Conservation (phyloP, 64 coral and sea anemone species). For the Anthopleura sola region DNA sequence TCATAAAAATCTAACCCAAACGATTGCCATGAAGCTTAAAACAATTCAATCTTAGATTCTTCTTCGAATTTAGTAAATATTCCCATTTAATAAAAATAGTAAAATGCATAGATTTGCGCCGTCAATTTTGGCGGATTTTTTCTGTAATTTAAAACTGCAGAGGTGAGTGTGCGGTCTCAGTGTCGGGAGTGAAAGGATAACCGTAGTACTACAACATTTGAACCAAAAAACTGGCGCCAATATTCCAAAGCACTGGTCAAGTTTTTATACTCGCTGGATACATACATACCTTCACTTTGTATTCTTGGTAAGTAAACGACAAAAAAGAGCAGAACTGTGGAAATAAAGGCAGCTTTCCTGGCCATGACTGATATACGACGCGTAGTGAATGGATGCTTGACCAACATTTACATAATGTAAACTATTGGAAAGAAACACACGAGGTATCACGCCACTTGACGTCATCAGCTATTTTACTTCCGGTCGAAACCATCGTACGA, state of each 20-base stretch:
- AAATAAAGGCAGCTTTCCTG: background rate
- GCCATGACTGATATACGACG: background rate
- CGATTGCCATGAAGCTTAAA: background rate
- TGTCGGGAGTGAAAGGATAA: background rate
- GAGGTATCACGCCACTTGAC: slow-evolving; percentile 32
- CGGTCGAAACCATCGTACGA: background rate
- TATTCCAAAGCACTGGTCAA: background rate
- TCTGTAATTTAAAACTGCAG: background rate
- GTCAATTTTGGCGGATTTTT: slow-evolving; percentile 20
- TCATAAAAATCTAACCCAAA: slow-evolving; percentile 20
- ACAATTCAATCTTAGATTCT: background rate
- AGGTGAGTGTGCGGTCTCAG: background rate
- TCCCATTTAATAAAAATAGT: background rate
- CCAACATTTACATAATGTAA: background rate
- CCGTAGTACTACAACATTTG: background rate
- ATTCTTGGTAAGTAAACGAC: background rate
- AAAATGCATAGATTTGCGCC: background rate
- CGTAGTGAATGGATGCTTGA: background rate
- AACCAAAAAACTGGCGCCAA: slow-evolving; percentile 14
- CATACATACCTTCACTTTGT: slow-evolving; percentile 26
- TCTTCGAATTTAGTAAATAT: background rate
- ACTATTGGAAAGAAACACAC: background rate
- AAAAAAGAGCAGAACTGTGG: background rate
- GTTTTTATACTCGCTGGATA: background rate
- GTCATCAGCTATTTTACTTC: slow-evolving; percentile 27